Conservation (phyloP, 2,113 vertebrate species). For the Sylvilagus bachmani region DNA sequence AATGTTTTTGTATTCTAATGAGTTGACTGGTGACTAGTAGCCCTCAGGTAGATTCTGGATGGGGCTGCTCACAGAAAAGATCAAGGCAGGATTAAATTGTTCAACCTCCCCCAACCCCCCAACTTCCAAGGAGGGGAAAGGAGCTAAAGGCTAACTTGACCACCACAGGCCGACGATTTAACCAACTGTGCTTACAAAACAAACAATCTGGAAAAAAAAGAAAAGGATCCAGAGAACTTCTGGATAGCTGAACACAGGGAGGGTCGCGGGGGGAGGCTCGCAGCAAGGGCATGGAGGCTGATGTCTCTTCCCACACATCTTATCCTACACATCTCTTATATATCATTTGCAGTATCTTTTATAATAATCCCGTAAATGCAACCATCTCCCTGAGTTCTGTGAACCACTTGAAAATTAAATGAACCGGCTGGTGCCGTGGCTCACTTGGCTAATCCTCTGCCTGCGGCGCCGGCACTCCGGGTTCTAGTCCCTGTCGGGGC, state of each 20-base stretch:
- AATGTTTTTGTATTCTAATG: neutral
- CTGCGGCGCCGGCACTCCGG: no score
- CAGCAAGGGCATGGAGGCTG: neutral
- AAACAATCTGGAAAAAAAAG: neutral
- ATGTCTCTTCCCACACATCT: neutral
- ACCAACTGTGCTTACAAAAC: neutral
- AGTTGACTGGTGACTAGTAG: neutral
- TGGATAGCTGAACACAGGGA: neutral
- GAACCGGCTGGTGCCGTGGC: no score
- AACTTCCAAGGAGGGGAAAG: neutral
- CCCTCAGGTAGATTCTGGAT: neutral
- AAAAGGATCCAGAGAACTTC: neutral
- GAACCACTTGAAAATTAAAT: neutral
- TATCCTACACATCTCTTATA: neutral
- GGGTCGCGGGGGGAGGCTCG: neutral
- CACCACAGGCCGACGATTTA: neutral
- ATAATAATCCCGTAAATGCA: neutral
- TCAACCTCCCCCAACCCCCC: neutral
- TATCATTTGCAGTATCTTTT: neutral
- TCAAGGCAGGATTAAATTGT: neutral
- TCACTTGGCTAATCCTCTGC: no score
- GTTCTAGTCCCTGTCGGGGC: no score
- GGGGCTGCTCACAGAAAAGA: neutral
- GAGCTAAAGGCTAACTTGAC: neutral
- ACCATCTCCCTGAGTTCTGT: neutral